Conservation (phyloP, 2,888 invertebrate genomes). For the Himalopsyche tibetana region DNA sequence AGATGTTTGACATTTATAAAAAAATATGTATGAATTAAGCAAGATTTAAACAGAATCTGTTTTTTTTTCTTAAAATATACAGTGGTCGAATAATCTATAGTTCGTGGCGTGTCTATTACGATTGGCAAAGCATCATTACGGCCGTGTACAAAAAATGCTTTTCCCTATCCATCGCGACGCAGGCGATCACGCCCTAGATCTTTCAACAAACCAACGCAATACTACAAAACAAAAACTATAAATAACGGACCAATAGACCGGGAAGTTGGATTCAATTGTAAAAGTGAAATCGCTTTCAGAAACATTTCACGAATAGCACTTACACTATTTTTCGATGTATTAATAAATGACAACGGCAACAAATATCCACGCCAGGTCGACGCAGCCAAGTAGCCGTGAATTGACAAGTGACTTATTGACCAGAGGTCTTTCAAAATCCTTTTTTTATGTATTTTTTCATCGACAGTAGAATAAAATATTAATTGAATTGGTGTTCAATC, state of each 20-base stretch:
- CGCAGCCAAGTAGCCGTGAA: not conserved
- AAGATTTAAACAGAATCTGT: too few species aligned
- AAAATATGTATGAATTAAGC: too few species aligned
- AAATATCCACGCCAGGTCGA: too few species aligned
- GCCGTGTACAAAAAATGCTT: too few species aligned
- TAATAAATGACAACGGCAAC: not conserved
- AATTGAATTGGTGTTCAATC: not conserved
- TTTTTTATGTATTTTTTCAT: not conserved
- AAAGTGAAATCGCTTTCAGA: conserved; percentile 36
- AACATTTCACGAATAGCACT: not conserved
- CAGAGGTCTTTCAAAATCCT: conserved; percentile 10
- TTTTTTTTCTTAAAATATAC: too few species aligned
- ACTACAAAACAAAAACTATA: not conserved
- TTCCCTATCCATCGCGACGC: not conserved
- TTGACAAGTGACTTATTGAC: conserved; percentile 5
- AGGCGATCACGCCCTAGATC: not conserved
- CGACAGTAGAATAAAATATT: not conserved
- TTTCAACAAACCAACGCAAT: conserved; percentile 17
- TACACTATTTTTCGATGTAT: too few species aligned
- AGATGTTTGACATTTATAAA: too few species aligned
- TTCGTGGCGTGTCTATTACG: too few species aligned
- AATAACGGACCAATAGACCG: conserved; percentile 36
- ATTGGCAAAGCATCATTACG: not conserved
- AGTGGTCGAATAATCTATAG: too few species aligned
- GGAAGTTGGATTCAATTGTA: conserved; percentile 32